Evolutionary conservation across 1,140 invertebrate genomes (phyloP).

Genomic region (Drosophila saltans): DNA sequence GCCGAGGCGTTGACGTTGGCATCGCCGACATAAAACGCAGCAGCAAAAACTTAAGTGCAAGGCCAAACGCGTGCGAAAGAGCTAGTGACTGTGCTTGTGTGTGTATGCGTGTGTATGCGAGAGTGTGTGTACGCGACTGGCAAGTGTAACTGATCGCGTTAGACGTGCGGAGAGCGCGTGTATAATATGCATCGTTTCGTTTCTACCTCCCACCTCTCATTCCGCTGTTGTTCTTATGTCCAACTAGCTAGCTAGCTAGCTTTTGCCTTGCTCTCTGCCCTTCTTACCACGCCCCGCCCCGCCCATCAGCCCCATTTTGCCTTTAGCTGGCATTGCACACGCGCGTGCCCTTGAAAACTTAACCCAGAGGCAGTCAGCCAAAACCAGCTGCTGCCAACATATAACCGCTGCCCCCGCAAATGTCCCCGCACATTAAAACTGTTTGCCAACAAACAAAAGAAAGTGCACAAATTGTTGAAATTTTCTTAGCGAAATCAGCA

Average conservation of each 20-base stretch:
- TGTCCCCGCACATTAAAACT: conserved; percentile 31
- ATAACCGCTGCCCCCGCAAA: conserved; percentile 14
- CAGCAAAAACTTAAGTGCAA: conserved; percentile 60
- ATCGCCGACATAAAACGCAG: conserved; percentile 55
- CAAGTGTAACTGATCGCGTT: conserved; percentile 70
- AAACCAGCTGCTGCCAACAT: conserved; percentile 56
- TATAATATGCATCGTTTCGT: conserved; percentile 32
- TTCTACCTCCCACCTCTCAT: not conserved
- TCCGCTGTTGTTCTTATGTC: not conserved
- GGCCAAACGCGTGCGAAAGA: conserved; percentile 72
- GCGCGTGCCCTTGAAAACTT: conserved; percentile 80
- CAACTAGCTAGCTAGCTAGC: not conserved
- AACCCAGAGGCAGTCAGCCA: conserved; percentile 55
- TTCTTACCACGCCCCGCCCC: not conserved
- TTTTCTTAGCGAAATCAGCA: conserved; percentile 63
- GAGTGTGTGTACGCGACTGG: conserved; percentile 18
- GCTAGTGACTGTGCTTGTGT: conserved; percentile 22
- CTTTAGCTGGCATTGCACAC: conserved; percentile 32
- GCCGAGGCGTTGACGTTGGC: conserved; percentile 35
- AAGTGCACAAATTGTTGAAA: conserved; percentile 80
- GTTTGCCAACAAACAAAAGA: conserved; percentile 79
- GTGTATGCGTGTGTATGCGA: conserved; percentile 6
- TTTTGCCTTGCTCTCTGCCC: not conserved
- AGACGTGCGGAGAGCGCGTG: conserved; percentile 48
- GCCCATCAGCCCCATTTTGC: not conserved